A percentile compares a stretch with the other conserved stretches of the same genome.
phyloP scores from a whole-genome alignment of 2,797 vertebrate species.

The Sorex maritimensis region DNA sequence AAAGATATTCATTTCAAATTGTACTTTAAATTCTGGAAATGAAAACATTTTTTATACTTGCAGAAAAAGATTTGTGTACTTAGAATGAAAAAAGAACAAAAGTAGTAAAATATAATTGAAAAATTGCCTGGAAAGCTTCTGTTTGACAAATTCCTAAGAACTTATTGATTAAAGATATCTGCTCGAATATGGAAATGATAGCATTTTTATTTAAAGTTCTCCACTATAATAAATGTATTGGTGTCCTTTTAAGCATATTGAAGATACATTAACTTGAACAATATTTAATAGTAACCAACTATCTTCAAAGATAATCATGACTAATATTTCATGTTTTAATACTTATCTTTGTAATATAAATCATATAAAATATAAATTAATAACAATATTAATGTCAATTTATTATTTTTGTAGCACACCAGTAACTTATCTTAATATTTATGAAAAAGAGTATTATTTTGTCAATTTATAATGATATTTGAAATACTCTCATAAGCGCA shows the following conservation, averaged over 20 bases:
- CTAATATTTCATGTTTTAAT: not conserved
- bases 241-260: not conserved
- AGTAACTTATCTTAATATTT: constrained; percentile 11
- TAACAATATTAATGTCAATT: not conserved
- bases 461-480: not conserved
- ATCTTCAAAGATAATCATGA: not conserved
- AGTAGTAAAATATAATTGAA: constrained; percentile 58
- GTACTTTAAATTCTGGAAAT: constrained; percentile 62
- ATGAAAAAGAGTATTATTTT: not conserved
- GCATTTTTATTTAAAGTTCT: not conserved
- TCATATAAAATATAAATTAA: not conserved
- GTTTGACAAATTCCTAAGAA: constrained; percentile 43
- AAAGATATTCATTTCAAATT: constrained; percentile 69
- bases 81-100: constrained; percentile 62
- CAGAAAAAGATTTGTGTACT: constrained; percentile 72
- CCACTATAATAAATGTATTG: not conserved
- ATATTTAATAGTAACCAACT: not conserved
- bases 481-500: constrained; percentile 56
- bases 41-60: constrained; percentile 79
- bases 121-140: constrained; percentile 35
- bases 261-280: not conserved
- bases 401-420: not conserved
- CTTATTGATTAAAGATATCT: not conserved
- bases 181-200: not conserved
- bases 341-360: not conserved